Conservation (phyloP, 2,888 invertebrate species). For the Adela reaumurella region DNA sequence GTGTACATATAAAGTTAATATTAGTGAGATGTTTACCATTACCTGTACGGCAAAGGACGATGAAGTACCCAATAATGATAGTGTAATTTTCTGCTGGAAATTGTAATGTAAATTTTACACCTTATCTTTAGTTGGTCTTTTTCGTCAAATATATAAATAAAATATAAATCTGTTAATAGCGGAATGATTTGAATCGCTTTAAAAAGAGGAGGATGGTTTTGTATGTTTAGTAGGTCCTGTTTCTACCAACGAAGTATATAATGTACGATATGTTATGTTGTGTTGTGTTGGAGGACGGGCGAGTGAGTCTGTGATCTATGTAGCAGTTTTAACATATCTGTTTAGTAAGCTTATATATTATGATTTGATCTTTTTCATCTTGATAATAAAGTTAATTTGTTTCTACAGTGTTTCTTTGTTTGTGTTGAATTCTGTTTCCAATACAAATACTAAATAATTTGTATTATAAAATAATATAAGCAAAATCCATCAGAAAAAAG, state of each 20-base stretch:
- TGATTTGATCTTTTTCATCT: constrained; percentile 56
- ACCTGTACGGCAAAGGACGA: background rate
- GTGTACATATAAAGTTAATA: constrained; percentile 44
- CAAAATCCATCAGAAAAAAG: too few relatives aligned
- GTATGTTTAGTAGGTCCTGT: background rate
- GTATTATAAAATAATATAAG: too few relatives aligned
- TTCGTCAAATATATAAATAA: constrained; percentile 2
- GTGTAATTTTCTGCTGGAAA: constrained; percentile 24
- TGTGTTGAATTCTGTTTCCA: too few relatives aligned
- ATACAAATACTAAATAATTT: too few relatives aligned
- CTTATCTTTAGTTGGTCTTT: constrained; percentile 25
- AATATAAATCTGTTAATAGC: constrained; percentile 1
- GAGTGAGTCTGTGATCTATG: constrained; percentile 8
- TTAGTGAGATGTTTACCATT: constrained; percentile 52
- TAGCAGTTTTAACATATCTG: constrained; percentile 29
- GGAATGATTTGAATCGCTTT: constrained; percentile 5
- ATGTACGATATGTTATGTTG: constrained; percentile 4
- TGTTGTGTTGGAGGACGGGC: constrained; percentile 3
- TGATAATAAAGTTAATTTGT: constrained; percentile 57
- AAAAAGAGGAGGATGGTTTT: background rate
- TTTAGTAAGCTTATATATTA: constrained; percentile 46
- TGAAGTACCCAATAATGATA: background rate
- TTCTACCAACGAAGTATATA: background rate
- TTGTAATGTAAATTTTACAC: constrained; percentile 18
- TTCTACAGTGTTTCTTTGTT: constrained; percentile 33